phyloP scores from a whole-genome alignment of 1,140 invertebrate genomes.

The Zelostemma sp. region DNA sequence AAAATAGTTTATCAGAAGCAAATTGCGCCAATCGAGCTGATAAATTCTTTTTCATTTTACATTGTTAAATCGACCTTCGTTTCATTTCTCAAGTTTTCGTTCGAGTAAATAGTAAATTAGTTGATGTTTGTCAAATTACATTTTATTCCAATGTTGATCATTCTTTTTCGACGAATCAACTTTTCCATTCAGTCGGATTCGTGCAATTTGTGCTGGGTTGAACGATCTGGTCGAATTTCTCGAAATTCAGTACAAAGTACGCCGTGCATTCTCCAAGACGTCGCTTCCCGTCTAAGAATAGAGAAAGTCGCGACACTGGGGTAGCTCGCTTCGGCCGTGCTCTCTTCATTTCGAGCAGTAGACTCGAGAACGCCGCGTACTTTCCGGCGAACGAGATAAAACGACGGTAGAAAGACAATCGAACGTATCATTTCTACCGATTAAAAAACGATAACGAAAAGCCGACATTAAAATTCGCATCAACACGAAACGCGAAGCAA shows the following conservation, averaged over 20 bases:
- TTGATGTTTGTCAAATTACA: too few species aligned
- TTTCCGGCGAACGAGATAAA: constrained; percentile 16
- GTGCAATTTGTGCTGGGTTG: not conserved
- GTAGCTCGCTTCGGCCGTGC: constrained; percentile 40
- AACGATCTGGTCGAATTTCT: not conserved
- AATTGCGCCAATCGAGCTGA: not conserved
- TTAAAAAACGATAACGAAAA: constrained; percentile 1
- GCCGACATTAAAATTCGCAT: not conserved
- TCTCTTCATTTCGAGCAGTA: constrained; percentile 52
- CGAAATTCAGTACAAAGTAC: constrained; percentile 9
- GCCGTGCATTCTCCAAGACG: constrained; percentile 19
- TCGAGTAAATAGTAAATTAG: too few species aligned
- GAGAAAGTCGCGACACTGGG: constrained; percentile 32
- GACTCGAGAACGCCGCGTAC: constrained; percentile 37
- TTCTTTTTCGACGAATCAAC: too few species aligned
- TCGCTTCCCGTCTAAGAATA: constrained; percentile 36
- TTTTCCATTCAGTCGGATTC: not conserved
- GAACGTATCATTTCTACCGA: not conserved
- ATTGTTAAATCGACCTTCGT: not conserved
- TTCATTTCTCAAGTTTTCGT: not conserved
- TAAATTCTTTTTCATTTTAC: not conserved
- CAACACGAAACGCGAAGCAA: not conserved
- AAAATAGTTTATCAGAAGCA: not conserved
- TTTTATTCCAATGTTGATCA: too few species aligned
- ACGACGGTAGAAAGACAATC: constrained; percentile 14